Conservation (phyloP, 2,113 vertebrate species). For the Stigmatopora nigra region DNA sequence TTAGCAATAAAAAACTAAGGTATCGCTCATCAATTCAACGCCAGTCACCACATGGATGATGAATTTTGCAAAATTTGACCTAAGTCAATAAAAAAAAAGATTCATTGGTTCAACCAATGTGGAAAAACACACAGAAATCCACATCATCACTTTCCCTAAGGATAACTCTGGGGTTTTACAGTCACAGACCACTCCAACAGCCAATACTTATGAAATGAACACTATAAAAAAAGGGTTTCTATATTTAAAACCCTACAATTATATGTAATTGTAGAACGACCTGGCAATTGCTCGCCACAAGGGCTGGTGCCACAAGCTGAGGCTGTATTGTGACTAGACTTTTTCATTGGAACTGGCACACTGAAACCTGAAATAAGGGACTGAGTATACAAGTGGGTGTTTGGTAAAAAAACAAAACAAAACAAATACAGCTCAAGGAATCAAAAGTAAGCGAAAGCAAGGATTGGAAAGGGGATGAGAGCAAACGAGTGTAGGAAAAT, state of each 20-base stretch:
- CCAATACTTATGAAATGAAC: slow-evolving; percentile 48
- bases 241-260: slow-evolving; percentile 66
- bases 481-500: neutral
- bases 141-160: slow-evolving; percentile 36
- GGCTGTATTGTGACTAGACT: slow-evolving; percentile 36
- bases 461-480: slow-evolving; percentile 39
- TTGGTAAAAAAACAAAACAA: neutral
- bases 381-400: slow-evolving; percentile 1
- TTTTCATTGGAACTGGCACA: slow-evolving; percentile 48
- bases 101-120: slow-evolving; percentile 31
- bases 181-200: slow-evolving; percentile 26
- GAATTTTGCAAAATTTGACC: slow-evolving; percentile 14
- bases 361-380: slow-evolving; percentile 34
- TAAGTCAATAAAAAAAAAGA: slow-evolving; percentile 44
- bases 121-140: slow-evolving; percentile 48
- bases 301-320: slow-evolving; percentile 32
- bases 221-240: slow-evolving; percentile 41
- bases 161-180: slow-evolving; percentile 52
- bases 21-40: neutral
- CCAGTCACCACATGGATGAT: slow-evolving; percentile 2
- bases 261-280: slow-evolving; percentile 67
- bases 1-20: neutral
- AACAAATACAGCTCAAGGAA: neutral
- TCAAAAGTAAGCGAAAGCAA: slow-evolving; percentile 8
- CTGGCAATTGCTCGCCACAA: slow-evolving; percentile 37